Evolutionary conservation across 2,113 vertebrate genomes (phyloP).

Genomic region (Sprattus sprattus): DNA sequence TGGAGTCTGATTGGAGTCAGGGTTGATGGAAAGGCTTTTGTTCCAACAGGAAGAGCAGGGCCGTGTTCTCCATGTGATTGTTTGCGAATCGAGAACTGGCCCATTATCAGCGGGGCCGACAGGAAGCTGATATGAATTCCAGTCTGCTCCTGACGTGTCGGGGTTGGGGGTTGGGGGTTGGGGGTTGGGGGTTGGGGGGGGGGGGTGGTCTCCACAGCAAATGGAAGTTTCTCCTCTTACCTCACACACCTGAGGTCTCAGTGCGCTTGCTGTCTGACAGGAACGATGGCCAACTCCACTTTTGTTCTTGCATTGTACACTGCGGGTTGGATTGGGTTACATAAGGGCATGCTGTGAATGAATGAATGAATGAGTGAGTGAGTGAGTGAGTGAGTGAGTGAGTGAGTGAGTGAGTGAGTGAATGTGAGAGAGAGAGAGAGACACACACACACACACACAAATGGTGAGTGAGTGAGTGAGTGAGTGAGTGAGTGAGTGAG

Average conservation of each 20-base stretch:
- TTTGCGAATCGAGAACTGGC: constrained; percentile 45
- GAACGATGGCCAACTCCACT: neutral
- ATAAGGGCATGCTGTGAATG: neutral
- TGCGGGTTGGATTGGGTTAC: neutral
- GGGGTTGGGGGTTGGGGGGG: neutral
- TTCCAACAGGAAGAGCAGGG: too few species aligned
- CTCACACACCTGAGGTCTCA: neutral
- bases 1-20: neutral
- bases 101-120: constrained; percentile 62
- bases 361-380: too few species aligned
- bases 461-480: neutral
- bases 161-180: neutral
- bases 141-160: constrained; percentile 49
- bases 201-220: neutral
- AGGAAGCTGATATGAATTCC: constrained; percentile 59
- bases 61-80: constrained; percentile 30
- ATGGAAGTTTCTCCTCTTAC: neutral
- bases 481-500: neutral
- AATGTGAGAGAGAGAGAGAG: neutral
- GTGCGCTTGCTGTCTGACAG: neutral
- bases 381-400: neutral
- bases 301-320: neutral
- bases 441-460: too few species aligned
- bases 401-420: too few species aligned
- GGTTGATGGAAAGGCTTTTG: too few species aligned